Base-by-base conservation (phyloP, 2,797 vertebrate species). In the Mycteria americana region DNA sequence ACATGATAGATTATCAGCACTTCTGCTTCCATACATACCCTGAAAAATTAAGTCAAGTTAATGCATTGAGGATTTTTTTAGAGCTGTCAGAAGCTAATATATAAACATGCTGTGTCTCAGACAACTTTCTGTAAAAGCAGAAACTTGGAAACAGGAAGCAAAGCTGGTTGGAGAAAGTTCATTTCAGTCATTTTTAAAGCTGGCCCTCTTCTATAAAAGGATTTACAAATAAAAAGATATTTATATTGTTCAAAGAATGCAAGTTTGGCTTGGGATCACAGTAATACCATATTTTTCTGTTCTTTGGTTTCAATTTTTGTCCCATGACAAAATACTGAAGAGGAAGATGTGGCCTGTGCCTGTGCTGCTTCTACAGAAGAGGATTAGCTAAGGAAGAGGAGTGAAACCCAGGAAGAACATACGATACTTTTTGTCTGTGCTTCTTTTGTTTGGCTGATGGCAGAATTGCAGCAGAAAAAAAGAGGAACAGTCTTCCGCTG, bases 1-100 rank as follows among this genome's bases (percentile, higher is more conserved):
- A 25, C 98, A 98, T 0, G 98, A 98, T 45, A 99, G 97, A 97
- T 98, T 98, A 91, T 99, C 99, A 59, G 98, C 96, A 50, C 99
- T 99, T 92, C 97, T 97, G 83, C 98, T 98, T 95, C 98, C 98
- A 89, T 98, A 98, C 97, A 99, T 97, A 89, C 97, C 98, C 99
- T 99, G 97, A 67, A 97, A 96, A 85, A 92, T 83, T 37, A 96
- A 97, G 62, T n/a, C 92, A 94, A 69, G 88, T 95, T 85, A 94
- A 69, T 28, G 33, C 11, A 53, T 7, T 15, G 8, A 48, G 57
- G 15, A 59, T 33, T 51, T 18, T 37, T 89, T 89, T 64, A 70
- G 70, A 89, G 30, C 21, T 74, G 46, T 57, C 70, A 87, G 70
- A 85, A 93, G 46, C 46, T 81, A 70, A 73, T 19, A 81, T 8